A percentile compares a stretch with the other conserved stretches of the same genome.
Conservation (phyloP, 2,797 vertebrate genomes). For the Xiphorhynchus erythropygius region DNA sequence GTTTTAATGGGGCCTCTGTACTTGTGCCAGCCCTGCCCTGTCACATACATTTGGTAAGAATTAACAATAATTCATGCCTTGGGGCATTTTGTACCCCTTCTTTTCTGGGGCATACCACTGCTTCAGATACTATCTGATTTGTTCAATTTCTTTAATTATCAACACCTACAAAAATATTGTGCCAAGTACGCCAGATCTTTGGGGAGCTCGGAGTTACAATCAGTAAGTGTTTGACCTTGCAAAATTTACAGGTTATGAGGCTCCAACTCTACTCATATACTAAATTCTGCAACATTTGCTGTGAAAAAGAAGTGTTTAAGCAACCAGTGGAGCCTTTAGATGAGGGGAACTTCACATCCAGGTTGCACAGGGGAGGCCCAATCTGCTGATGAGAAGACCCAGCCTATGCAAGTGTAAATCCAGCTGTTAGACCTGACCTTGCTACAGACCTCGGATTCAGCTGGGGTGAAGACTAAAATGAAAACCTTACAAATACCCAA, state of each 20-base stretch:
- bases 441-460: not conserved
- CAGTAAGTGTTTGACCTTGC: not conserved
- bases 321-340: not conserved
- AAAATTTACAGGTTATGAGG: not conserved
- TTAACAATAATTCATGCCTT: not conserved
- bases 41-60: not conserved
- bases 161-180: not conserved
- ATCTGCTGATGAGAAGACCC: not conserved
- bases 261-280: rapidly evolving
- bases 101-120: not conserved
- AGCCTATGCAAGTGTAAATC: not conserved
- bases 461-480: not conserved
- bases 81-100: not conserved
- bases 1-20: not conserved
- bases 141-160: not conserved
- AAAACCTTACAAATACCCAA: not conserved
- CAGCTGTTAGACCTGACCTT: not conserved
- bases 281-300: not conserved
- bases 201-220: not conserved
- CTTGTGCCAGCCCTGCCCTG: not conserved
- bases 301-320: not conserved
- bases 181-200: not conserved
- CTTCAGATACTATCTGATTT: not conserved
- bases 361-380: not conserved
- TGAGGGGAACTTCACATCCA: not conserved